Evolutionary conservation across 1,140 invertebrate genomes (phyloP), one percentile per base, ranked within the genome.

Genomic region (Zaprionus camerounensis): DNA sequence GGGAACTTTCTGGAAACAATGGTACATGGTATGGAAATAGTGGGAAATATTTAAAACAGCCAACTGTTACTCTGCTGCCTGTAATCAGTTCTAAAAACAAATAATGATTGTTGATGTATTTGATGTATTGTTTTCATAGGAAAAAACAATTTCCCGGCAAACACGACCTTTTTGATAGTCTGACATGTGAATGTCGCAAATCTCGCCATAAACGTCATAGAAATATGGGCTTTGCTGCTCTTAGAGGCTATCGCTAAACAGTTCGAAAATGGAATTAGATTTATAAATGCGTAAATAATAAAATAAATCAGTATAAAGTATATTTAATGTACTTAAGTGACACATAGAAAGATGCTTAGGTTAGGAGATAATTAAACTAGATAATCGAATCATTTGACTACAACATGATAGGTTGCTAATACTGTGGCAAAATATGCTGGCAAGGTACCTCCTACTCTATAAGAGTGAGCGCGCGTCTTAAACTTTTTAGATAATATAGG

Each of bases 381-480:
- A 34, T 64, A 64, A 15, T 70, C 36, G 11, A 71, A 51, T 62
- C 15, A 66, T 74, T 73, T 68, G 56, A 46, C 70, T 78, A 83
- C 28, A 51, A 13, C 46, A 51, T 51, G 46, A 20, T 12, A 13
- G 26, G 12, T 56, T 76, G 62, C 53, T 76, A 88, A 81, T 88
- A 88, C 78, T 87, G 81, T 78, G 59, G 58, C 63, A 61, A 73
- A 59, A 70, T 59, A 53, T 67, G 71, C 55, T 69, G 66, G 51
- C 70, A 71, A 88, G 81, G 84, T 88, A 88, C 41, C 41, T 46
- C 76, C 64, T 51, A 82, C 85, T 88, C 84, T 88, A 88, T 88
- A 83, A 90, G 85, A 85, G 85, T 82, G 65, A 80, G 85, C 81
- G 85, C 81, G 85, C 85, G 85, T 58, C 57, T 71, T 59, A 36